Evolutionary conservation across 1,140 invertebrate genomes (phyloP), one percentile per base, ranked within the genome.

Genomic region (Drosophila mauritiana): DNA sequence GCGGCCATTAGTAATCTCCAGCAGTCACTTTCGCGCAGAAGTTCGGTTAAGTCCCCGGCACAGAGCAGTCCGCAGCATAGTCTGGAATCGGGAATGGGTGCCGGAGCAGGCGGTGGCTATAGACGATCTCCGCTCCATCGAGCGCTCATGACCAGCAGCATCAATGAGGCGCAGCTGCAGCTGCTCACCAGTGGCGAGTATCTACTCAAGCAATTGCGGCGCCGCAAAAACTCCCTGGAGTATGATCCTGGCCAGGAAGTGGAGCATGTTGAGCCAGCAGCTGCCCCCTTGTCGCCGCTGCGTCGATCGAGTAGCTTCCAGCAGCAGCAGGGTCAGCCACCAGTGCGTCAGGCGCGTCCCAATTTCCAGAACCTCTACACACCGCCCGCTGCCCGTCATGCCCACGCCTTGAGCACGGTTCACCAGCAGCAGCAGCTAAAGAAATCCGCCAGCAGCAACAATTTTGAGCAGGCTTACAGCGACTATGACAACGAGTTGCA

Each of bases 1-100:
- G 95, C 94, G 72, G 95, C 95, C 12, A 95, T 96, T 59, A 94
- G 94, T 25, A 94, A 94, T 62, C 93, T 96, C 5, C 80, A 83
- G 58, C 95, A 95, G 84, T 76, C 76, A 10, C 53, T 90, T 0
- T 91, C 90, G 0, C 86, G 92, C 6, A 76, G 91, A 1, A 92
- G 91, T 58, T 92, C 91, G 0, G 62, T 92, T 0, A 92, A 92
- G 43, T 92, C 91, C 13, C 90, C 88, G 37, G 78, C 91, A 0
- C 77, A 78, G 51, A 73, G 83, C 34, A 92, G 91, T 63, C 90
- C 91, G 4, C 88, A 92, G 73, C 91, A 91, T 12, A 92, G 85
- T 17, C 36, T 91, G 46, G 90, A 91, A 25, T 67, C 78, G 1
- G 56, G 70, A 1, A 37, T 59, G 22, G 69, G 56, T 1, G 73